A percentile compares a stretch with the other conserved stretches of the same genome.
These are phyloP conservation scores for Melolontha melolontha DNA, from an alignment of 2,888 invertebrate genomes.

Conservation along the genomic window DNA sequence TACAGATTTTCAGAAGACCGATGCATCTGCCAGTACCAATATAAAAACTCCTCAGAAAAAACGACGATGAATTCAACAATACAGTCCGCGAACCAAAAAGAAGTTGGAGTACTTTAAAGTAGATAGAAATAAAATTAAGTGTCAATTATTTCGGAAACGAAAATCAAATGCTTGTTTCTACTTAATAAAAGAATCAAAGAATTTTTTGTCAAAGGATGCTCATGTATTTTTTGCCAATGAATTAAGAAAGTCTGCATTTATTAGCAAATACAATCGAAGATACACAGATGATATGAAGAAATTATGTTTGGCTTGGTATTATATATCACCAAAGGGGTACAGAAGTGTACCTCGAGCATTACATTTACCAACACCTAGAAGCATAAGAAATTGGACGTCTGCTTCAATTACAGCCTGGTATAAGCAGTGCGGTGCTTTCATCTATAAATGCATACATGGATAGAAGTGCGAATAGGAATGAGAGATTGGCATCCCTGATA, in stretches of 20 bases:
- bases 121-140: slow-evolving; percentile 3
- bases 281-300: slow-evolving; percentile 36
- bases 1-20: too few species aligned
- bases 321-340: slow-evolving; percentile 39
- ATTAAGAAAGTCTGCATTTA: slow-evolving; percentile 17
- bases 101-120: slow-evolving; percentile 7
- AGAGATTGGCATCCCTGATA: slow-evolving; percentile 26
- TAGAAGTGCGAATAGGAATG: slow-evolving; percentile 3
- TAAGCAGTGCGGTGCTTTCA: slow-evolving; percentile 19
- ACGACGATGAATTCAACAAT: neutral
- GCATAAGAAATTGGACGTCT: slow-evolving; percentile 36
- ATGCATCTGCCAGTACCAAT: too few species aligned
- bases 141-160: slow-evolving; percentile 4
- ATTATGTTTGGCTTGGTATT: slow-evolving; percentile 37
- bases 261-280: slow-evolving; percentile 28
- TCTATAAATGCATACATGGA: slow-evolving; percentile 34
- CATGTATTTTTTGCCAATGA: neutral
- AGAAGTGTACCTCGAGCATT: slow-evolving; percentile 23
- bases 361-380: slow-evolving; percentile 37
- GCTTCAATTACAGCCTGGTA: slow-evolving; percentile 26
- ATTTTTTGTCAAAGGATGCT: slow-evolving; percentile 11
- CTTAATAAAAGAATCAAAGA: slow-evolving; percentile 11
- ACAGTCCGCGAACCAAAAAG: slow-evolving; percentile 1
- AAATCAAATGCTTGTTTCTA: neutral
- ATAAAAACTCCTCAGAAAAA: too few species aligned